Evolutionary conservation across 2,888 invertebrate species (phyloP).

Genomic region (Phrixothrix hirtus): DNA sequence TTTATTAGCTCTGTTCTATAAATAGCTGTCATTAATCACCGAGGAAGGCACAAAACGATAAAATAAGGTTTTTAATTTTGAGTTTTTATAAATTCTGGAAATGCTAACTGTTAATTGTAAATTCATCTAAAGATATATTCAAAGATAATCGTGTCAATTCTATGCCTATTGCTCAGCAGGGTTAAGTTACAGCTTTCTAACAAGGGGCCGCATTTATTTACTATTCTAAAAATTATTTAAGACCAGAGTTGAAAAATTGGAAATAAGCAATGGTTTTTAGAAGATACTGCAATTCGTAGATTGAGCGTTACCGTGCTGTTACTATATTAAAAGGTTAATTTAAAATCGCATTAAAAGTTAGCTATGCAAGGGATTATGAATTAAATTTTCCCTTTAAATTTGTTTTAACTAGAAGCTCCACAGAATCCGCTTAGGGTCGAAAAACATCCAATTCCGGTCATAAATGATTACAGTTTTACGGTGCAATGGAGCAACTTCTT

Average conservation of each 20-base stretch:
- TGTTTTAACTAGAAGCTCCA: slow-evolving; percentile 17
- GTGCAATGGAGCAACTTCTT: slow-evolving; percentile 17
- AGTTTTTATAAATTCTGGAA: too few species aligned
- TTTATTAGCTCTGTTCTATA: slow-evolving; percentile 30
- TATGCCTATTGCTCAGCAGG: too few species aligned
- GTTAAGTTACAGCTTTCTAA: too few species aligned
- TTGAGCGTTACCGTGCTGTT: neutral
- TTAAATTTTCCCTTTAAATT: slow-evolving; percentile 21
- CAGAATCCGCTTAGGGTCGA: slow-evolving; percentile 18
- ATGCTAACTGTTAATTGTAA: too few species aligned
- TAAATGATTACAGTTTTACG: slow-evolving; percentile 21
- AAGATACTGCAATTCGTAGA: neutral
- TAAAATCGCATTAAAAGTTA: slow-evolving; percentile 15
- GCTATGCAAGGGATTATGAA: slow-evolving; percentile 16
- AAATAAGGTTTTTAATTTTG: slow-evolving; percentile 19
- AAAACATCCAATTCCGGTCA: slow-evolving; percentile 23
- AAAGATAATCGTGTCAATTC: too few species aligned
- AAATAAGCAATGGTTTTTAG: neutral
- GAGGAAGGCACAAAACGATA: slow-evolving; percentile 11
- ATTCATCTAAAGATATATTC: too few species aligned
- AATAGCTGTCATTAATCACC: slow-evolving; percentile 27
- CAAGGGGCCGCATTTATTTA: too few species aligned
- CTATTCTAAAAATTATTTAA: too few species aligned
- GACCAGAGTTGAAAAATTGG: too few species aligned
- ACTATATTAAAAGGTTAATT: slow-evolving; percentile 12